Evolutionary conservation across 2,888 invertebrate genomes (phyloP), one percentile per base, ranked within the genome.

Genomic region (Muscina levida): DNA sequence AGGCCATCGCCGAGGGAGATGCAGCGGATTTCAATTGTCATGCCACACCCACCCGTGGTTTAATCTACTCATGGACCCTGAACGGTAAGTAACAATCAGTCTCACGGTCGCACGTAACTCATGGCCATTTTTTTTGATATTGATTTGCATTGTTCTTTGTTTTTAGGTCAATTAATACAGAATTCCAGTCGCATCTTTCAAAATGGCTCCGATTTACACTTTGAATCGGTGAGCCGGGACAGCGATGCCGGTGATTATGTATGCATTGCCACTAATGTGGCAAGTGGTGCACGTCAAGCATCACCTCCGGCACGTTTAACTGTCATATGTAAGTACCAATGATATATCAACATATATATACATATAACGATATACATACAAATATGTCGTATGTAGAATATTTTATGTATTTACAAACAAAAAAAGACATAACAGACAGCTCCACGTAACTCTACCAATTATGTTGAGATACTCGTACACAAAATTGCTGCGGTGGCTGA

Each of bases 231-330:
- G 84, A 85, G 86, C 80, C 87, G 87, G 79, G 86, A 85, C 79
- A 86, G 85, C 65, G 90, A 91, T 86, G 86, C 82, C 77, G 90
- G 90, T 42, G 89, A 90, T 84, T 90, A 89, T 85, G 87, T 89
- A 77, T 90, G 90, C 83, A 90, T 90, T 83, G 91, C 90, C 65
- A 88, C 89, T 82, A 89, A 88, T 84, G 84, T 84, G 82, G 85
- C 87, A 82, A 91, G 87, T 84, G 90, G 90, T 80, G 91, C 90
- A 85, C 87, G 91, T 82, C 89, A 89, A 85, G 90, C 90, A 71
- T 90, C 90, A 76, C 90, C 91, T 39, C 88, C 90, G 80, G 90
- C 90, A 68, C 87, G 87, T 82, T 86, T 90, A 84, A 89, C 86
- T 85, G 85, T 90, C 72, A 90, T 90, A 85, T 89, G 90, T 91